Percentiles rank a stretch among this genome's conserved stretches.
Evolutionary conservation across 2,797 vertebrate genomes (phyloP).

Genomic region (Sparidentex hasta): DNA sequence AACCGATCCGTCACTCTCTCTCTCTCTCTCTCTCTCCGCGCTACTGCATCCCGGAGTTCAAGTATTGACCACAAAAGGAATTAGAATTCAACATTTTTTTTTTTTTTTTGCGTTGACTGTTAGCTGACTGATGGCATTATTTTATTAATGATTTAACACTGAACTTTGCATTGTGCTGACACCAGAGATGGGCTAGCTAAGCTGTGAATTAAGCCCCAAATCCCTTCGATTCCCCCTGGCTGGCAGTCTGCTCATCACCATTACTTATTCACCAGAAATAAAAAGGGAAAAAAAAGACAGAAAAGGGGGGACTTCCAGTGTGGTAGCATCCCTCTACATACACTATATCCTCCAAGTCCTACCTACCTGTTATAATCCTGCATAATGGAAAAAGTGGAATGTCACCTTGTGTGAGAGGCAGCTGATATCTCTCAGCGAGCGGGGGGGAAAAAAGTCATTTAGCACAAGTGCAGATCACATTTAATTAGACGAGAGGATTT

Average conservation of each 20-base stretch:
- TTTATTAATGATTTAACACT: conserved; percentile 87
- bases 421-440: conserved; percentile 85
- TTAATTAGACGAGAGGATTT: conserved; percentile 91
- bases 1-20: background rate
- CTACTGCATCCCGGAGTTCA: conserved; percentile 47
- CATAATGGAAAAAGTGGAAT: conserved; percentile 88
- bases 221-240: conserved; percentile 85
- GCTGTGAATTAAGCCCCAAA: conserved; percentile 87
- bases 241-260: conserved; percentile 85
- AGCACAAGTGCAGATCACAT: conserved; percentile 90
- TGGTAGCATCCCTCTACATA: conserved; percentile 72
- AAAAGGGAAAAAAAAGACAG: conserved; percentile 51
- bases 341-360: conserved; percentile 80
- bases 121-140: conserved; percentile 84
- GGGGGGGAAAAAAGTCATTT: conserved; percentile 86
- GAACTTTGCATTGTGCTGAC: conserved; percentile 90
- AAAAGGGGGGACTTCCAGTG: conserved; percentile 63
- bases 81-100: conserved; percentile 76
- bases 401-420: conserved; percentile 90
- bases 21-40: too few relatives aligned
- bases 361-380: conserved; percentile 88
- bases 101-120: conserved; percentile 62
- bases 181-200: conserved; percentile 85
- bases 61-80: conserved; percentile 72
- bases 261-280: conserved; percentile 86